Evolutionary conservation across 1,140 invertebrate genomes (phyloP), one percentile per base, ranked within the genome.

Genomic region (Drosophila rhopaloa): DNA sequence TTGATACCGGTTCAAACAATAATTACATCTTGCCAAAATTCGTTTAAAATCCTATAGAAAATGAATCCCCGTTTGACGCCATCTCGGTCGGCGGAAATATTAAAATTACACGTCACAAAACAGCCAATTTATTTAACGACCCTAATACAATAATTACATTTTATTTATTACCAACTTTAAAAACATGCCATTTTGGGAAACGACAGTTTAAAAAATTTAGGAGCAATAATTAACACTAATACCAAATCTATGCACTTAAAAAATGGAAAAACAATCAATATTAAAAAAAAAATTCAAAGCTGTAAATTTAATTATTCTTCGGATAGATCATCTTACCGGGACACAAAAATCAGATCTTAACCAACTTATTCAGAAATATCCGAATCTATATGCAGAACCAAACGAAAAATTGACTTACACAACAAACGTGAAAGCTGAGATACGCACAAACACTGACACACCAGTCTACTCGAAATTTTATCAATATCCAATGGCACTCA

Each of bases 401-500:
- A 19, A 19, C 2, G 19, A 19, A 19, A 19, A 19, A 19, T 19
- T 19, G 19, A 19, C 19, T 2, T 19, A 19, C 46, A 71, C 65
- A 8, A 76, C 66, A 3, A 80, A 61, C 16, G 65, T 77, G 2
- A 38, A 56, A 44, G 68, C 67, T 43, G 60, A 70, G 63, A 79
- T 79, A 4, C 51, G 76, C 13, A 79, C 68, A 7, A 55, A 24
- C 3, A 46, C 62, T 2, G 72, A 79, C n/a, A 14, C 50, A 0
- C 76, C 65, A 40, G 44, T 76, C 13, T 79, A 71, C 43, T 74
- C 73, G 9, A 70, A 58, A 55, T 75, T 55, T 37, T 78, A 78
- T 76, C 1, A n/a, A n/a, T n/a, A n/a, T n/a, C n/a, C n/a, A n/a
- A n/a, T n/a, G n/a, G n/a, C n/a, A n/a, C n/a, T n/a, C n/a, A 84